Evolutionary conservation across 2,113 vertebrate genomes (phyloP).

Genomic region (Octodon degus): DNA sequence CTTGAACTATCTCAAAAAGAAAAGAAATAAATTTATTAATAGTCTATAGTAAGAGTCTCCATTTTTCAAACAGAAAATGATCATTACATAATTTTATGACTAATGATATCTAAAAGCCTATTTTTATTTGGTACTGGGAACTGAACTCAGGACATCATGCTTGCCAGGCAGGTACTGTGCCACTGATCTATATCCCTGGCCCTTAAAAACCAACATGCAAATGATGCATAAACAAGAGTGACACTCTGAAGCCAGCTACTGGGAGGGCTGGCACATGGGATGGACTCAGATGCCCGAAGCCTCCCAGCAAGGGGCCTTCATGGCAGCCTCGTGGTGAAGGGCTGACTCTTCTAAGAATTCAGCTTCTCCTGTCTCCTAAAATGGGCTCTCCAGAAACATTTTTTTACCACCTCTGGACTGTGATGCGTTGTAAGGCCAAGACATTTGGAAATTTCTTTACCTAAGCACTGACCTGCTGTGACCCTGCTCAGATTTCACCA

Average conservation of each 20-base stretch:
- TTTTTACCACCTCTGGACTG: neutral
- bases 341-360: neutral
- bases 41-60: neutral
- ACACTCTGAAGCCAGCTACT: neutral
- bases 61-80: constrained; percentile 33
- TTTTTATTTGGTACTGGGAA: too few species aligned
- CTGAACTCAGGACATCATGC: too few species aligned
- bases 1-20: too few species aligned
- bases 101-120: neutral
- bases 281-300: too few species aligned
- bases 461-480: neutral
- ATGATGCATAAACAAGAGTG: neutral
- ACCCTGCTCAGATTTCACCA: neutral
- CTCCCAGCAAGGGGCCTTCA: neutral
- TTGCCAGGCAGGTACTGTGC: too few species aligned
- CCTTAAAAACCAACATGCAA: neutral
- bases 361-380: neutral
- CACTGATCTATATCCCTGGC: too few species aligned
- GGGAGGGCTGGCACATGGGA: neutral
- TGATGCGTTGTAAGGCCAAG: neutral
- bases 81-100: neutral
- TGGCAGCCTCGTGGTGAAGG: neutral
- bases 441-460: neutral
- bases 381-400: neutral
- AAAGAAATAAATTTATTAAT: too few species aligned